Conservation (phyloP, 2,113 vertebrate species). For the Marcusenius ussheri region DNA sequence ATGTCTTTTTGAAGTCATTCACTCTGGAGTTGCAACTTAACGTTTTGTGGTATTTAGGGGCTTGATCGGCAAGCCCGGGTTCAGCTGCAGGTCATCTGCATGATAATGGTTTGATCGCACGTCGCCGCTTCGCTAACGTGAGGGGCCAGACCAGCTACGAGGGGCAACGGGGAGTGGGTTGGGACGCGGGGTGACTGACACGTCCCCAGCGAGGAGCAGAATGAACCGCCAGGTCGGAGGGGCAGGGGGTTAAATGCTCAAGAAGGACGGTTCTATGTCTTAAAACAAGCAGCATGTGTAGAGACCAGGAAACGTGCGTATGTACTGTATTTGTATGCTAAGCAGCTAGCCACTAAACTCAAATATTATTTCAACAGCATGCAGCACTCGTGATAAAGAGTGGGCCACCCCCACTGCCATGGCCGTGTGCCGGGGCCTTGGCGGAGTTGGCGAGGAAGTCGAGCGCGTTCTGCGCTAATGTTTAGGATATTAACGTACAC, state of each 20-base stretch:
- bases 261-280: conserved; percentile 27
- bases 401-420: conserved; percentile 17
- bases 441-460: conserved; percentile 54
- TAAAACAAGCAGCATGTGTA: conserved; percentile 43
- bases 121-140: conserved; percentile 43
- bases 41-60: conserved; percentile 66
- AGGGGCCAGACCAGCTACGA: conserved; percentile 45
- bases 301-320: conserved; percentile 23
- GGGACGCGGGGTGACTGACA: neutral
- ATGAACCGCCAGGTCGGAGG: neutral
- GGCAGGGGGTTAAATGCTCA: neutral
- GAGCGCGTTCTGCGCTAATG: conserved; percentile 64
- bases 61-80: conserved; percentile 51
- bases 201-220: neutral
- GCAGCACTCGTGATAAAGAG: conserved; percentile 27
- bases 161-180: neutral
- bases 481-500: conserved; percentile 67
- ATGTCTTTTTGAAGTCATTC: conserved; percentile 50
- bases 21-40: conserved; percentile 59
- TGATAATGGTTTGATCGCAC: conserved; percentile 63
- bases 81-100: conserved; percentile 63
- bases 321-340: conserved; percentile 49
- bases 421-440: conserved; percentile 29
- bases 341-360: conserved; percentile 48
- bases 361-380: conserved; percentile 40